Evolutionary conservation across 2,113 vertebrate species (phyloP), one percentile per base, ranked within the genome.

Genomic region (Excalfactoria chinensis): DNA sequence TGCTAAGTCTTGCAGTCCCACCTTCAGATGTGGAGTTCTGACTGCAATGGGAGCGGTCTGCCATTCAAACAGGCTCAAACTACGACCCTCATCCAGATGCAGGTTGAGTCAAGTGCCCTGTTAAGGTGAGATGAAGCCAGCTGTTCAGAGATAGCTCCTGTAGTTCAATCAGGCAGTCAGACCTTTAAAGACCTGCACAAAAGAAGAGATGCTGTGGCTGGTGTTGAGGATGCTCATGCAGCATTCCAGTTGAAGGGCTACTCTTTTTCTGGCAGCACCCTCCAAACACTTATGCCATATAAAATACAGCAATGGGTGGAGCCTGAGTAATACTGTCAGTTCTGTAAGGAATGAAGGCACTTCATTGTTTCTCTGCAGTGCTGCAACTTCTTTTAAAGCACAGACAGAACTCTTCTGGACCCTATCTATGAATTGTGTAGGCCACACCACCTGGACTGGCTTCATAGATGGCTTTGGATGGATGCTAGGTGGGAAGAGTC

Each of bases 21-120:
- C 2, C 41, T 68, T 44, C 1, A n/a, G 46, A 40, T 22, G 28
- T 22, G 79, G 68, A 46, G 34, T 19, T 34, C 26, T 56, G 59
- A 23, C 51, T 37, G 0, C 0, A 0, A 0, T 22, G 53, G 56
- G 63, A 80, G 30, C 4, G 10, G 1, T 40, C 11, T 78, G 9
- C 18, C 2, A 1, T 30, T 76, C 56, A 55, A 49, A 22, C 23
- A 71, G 89, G 3, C 11, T 14, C 26, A 34, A 20, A 8, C 63
- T 51, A 8, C 64, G 15, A n/a, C 49, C 46, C 37, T 83, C 1
- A 21, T 8, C 0, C 32, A 62, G 76, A 5, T 3, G 1, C 7
- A 44, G 63, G 49, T 11, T 72, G 35, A 41, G 28, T 6, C 21
- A 22, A 28, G 43, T 3, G 35, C 35, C 37, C 66, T 46, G 23